Evolutionary conservation across 2,113 vertebrate species (phyloP), one percentile per base, ranked within the genome.

Genomic region (Pseudorhombus dupliciocellatus): DNA sequence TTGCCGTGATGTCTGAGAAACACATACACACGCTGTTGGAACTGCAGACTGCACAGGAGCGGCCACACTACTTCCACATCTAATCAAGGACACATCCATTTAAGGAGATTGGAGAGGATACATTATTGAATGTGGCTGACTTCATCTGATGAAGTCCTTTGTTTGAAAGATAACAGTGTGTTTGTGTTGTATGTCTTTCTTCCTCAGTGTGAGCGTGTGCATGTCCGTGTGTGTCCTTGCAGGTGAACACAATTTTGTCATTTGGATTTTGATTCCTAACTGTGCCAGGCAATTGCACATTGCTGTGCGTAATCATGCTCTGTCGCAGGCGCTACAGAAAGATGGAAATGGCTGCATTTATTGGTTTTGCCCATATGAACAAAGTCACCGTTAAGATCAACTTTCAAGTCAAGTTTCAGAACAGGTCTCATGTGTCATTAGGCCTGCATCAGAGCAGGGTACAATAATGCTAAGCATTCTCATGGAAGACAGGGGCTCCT

Each of bases 1-100:
- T 93, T 14, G 94, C 94, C 46, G 93, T 93, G 67, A 94, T 84
- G 90, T 92, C 96, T 95, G 85, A 60, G 31, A 40, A 60, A 54
- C 12, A 75, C 61, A 73, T 31, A 73, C 0, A 78, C 51, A 62
- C 25, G 73, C 37, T 8, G 42, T 53, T 44, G 24, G 0, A 79
- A 64, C 24, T 2, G 1, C 26, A n/a, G 22, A 28, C 63, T 28
- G 10, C 34, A 61, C 8, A 44, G 28, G 68, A 70, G 67, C 51
- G 63, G 30, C 64, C 70, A 72, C 67, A 77, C 80, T 87, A 83
- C 83, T 80, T 77, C 59, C 55, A 44, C 20, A 34, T 24, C 18
- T 63, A 75, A 57, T 73, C 58, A 63, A 52, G 51, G 60, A 48
- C 9, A n/a, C 12, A 50, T 50, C 46, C 46, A n/a, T 8, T 50